Conservation (phyloP, 2,113 vertebrate species). For the Agelaius tricolor region DNA sequence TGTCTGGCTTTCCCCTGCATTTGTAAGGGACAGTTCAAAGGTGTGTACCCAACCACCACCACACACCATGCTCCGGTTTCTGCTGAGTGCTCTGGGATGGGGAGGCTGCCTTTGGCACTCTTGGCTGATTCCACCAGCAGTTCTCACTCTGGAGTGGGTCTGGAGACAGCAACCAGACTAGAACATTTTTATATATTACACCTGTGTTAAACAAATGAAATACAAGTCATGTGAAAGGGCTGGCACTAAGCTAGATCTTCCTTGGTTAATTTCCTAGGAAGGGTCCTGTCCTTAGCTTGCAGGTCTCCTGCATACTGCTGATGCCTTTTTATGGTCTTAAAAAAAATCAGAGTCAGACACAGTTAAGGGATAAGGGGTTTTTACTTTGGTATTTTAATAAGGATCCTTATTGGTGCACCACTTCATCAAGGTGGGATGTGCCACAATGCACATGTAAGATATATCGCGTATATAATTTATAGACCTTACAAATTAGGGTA, state of each 20-base stretch:
- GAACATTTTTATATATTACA: background rate
- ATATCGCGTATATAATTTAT: background rate
- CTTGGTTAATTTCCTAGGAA: background rate
- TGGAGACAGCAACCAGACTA: background rate
- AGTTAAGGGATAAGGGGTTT: background rate
- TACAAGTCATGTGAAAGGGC: background rate
- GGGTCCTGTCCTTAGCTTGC: background rate
- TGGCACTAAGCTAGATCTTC: background rate
- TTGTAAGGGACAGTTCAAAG: background rate
- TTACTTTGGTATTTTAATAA: background rate
- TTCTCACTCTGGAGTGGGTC: background rate
- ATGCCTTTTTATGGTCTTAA: background rate
- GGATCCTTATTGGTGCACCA: background rate
- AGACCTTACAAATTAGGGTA: background rate
- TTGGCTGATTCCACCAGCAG: background rate
- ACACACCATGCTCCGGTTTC: rapidly evolving
- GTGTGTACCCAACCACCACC: background rate
- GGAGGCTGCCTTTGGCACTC: rapidly evolving
- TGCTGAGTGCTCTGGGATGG: rapidly evolving
- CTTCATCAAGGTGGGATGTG: background rate
- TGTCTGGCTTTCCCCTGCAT: background rate
- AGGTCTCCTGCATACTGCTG: background rate
- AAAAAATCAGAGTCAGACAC: background rate
- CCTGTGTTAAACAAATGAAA: background rate
- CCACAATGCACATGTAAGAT: rapidly evolving